These are phyloP conservation scores for Porites evermanni DNA, from an alignment of 92 coral and sea anemone species.

Conservation along the genomic window DNA sequence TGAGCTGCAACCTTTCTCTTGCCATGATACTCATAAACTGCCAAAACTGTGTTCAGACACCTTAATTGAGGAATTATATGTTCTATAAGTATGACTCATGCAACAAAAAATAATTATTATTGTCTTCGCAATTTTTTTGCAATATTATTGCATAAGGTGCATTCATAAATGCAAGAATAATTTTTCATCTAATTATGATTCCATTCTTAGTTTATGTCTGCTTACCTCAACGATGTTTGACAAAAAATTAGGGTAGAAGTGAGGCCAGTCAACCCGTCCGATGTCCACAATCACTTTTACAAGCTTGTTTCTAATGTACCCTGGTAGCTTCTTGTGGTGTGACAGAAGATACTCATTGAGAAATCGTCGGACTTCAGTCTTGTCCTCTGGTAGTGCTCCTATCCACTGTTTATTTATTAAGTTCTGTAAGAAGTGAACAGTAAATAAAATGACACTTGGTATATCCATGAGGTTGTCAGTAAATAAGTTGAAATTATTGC, in stretches of 20 bases:
- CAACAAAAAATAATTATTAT: too few relatives aligned
- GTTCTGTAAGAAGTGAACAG: constrained; percentile 53
- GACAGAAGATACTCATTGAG: constrained; percentile 85
- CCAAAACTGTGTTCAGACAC: too few relatives aligned
- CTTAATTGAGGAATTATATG: too few relatives aligned
- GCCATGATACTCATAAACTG: too few relatives aligned
- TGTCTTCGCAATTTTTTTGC: too few relatives aligned
- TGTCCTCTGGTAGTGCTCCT: constrained; percentile 87
- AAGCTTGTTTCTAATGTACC: constrained; percentile 87
- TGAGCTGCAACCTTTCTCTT: too few relatives aligned
- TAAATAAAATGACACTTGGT: background rate
- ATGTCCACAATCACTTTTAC: constrained; percentile 92
- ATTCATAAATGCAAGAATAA: background rate
- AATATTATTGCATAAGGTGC: too few relatives aligned
- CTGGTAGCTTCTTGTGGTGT: constrained; percentile 83
- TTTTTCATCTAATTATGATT: background rate
- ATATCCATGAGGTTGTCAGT: too few relatives aligned
- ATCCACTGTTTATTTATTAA: constrained; percentile 96
- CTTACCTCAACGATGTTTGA: constrained; percentile 90
- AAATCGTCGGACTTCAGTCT: constrained; percentile 85
- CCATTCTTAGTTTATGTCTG: background rate
- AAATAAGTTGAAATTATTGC: too few relatives aligned
- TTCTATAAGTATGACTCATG: too few relatives aligned
- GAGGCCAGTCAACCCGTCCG: constrained; percentile 98
- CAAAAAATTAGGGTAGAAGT: constrained; percentile 94